phyloP scores from a whole-genome alignment of 2,888 invertebrate species.

The Athripsodes cinereus region DNA sequence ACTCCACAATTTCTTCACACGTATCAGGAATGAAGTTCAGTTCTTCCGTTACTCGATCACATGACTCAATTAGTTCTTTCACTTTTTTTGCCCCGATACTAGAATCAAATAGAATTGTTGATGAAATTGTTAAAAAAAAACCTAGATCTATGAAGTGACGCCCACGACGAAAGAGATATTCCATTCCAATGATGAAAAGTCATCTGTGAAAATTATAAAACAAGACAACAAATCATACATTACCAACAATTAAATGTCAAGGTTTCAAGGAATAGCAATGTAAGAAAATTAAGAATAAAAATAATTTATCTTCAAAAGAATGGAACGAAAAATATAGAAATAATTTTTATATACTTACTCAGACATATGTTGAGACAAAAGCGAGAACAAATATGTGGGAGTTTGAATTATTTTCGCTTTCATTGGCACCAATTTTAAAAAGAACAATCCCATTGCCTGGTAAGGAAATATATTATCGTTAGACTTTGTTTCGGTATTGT shows the following conservation, averaged over 20 bases:
- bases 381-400: slow-evolving; percentile 61
- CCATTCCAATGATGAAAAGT: no score
- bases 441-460: slow-evolving; percentile 68
- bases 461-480: slow-evolving; percentile 60
- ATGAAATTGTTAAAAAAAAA: no score
- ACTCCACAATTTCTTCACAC: slow-evolving; percentile 67
- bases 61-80: slow-evolving; percentile 53
- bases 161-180: no score
- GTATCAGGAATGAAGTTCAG: slow-evolving; percentile 60
- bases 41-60: slow-evolving; percentile 58
- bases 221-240: no score
- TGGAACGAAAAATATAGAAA: no score
- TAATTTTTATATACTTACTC: slow-evolving; percentile 44
- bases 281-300: no score
- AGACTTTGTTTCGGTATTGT: slow-evolving; percentile 61
- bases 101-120: slow-evolving; percentile 10
- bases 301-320: no score
- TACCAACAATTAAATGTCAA: no score
- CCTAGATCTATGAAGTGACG: no score
- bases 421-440: slow-evolving; percentile 63
- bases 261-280: no score
- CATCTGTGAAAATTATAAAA: no score
- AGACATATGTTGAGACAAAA: slow-evolving; percentile 59
- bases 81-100: slow-evolving; percentile 62
- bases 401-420: slow-evolving; percentile 67